Percentiles rank a stretch among this genome's conserved stretches.
phyloP scores from a whole-genome alignment of 2,888 invertebrate species.

The Erebia aethiops region DNA sequence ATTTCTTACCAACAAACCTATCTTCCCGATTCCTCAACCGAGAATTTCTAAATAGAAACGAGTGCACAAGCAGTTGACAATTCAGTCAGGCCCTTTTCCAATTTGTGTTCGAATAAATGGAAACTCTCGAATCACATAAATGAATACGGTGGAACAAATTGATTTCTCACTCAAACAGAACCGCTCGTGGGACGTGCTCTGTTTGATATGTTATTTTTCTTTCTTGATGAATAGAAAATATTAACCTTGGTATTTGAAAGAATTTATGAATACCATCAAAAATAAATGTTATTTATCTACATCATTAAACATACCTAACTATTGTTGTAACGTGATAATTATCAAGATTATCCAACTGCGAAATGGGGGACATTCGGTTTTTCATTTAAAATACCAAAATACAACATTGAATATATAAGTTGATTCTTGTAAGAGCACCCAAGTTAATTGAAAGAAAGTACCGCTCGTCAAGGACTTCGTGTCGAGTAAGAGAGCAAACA shows the following conservation, averaged over 20 bases:
- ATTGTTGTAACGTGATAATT: too few species aligned
- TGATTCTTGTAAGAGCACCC: slow-evolving; percentile 55
- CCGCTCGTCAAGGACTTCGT: slow-evolving; percentile 57
- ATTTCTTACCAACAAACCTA: slow-evolving; percentile 1
- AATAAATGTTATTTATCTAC: too few species aligned
- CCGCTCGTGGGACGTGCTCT: slow-evolving; percentile 57
- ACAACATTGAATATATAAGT: not conserved
- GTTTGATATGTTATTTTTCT: slow-evolving; percentile 28
- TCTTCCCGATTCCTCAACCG: slow-evolving; percentile 29
- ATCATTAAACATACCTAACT: too few species aligned
- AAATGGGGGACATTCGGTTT: too few species aligned
- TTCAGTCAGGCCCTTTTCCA: slow-evolving; percentile 76
- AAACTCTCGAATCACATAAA: slow-evolving; percentile 76
- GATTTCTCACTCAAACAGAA: slow-evolving; percentile 80
- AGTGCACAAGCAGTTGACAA: slow-evolving; percentile 79
- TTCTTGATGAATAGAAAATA: slow-evolving; percentile 22
- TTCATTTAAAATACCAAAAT: not conserved
- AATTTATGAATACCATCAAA: too few species aligned
- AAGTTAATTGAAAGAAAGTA: slow-evolving; percentile 75
- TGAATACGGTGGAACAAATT: slow-evolving; percentile 80
- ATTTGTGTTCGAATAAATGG: slow-evolving; percentile 79
- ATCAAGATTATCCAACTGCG: too few species aligned
- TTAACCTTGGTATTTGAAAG: not conserved
- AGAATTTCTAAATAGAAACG: slow-evolving; percentile 53
- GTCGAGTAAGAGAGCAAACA: slow-evolving; percentile 55